Base-by-base conservation (phyloP, 2,113 vertebrate species). In the Onychostoma macrolepis region DNA sequence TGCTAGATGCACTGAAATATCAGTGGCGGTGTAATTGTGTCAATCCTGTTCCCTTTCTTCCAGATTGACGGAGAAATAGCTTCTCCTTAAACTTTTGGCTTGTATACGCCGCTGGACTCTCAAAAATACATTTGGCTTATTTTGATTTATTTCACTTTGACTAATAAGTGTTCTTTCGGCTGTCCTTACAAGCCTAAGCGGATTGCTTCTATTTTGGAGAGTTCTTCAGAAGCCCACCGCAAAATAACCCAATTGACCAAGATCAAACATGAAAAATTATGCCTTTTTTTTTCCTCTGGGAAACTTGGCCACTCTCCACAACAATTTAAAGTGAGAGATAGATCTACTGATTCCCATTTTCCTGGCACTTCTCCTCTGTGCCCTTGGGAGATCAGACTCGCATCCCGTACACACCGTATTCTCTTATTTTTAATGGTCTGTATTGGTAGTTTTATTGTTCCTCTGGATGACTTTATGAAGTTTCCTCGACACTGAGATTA, bases 261-360 rank as follows among this genome's bases (percentile, higher is more conserved):
- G 83, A 85, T 85, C 85, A 81, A 86, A 81, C 77, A 72, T 81
- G 21, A 74, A 71, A 71, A 58, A 72, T 80, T 45, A 43, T 61
- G 77, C 33, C 38, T 71, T 65, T 71, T 33, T 33, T 36, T 80
- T 80, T 71, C 21, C 21, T 80, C 30, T 6, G 58, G 65, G 63
- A 80, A 17, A 80, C 77, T 36, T 88, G 69, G 63, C 65, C 33
- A 50, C 48, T 74, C 78, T 86, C 33, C 65, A 80, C 63, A 79
- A 80, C n/a, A 41, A 28, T 72, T 81, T 61, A 72, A 67, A 71
- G 63, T 30, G 48, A 69, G 43, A 43, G 58, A 69, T 17, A 67
- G 30, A 56, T 76, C 48, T 58, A 28, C 77, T 71, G 50, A 86
- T 80, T 41, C 26, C 63, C 36, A 26, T 86, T 71, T 80, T 8